phyloP scores from a whole-genome alignment of 2,113 vertebrate genomes.

The Gallinago paraguaiae region DNA sequence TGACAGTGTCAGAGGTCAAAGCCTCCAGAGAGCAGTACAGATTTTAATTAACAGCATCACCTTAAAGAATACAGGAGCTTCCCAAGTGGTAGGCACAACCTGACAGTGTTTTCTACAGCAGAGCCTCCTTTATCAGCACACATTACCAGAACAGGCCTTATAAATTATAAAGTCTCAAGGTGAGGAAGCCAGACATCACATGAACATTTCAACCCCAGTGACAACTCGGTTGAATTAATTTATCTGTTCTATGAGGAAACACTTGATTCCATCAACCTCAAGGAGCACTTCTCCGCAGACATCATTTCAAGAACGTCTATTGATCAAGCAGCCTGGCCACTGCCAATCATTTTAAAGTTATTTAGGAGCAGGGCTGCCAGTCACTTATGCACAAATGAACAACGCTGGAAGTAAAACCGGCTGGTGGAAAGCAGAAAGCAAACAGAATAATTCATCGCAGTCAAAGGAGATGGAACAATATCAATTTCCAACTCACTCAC shows the following conservation, averaged over 20 bases:
- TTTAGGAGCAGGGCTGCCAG: conserved; percentile 53
- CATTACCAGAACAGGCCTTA: neutral
- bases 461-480: conserved; percentile 18
- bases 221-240: conserved; percentile 52
- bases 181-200: neutral
- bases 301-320: conserved; percentile 71
- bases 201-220: neutral
- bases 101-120: neutral
- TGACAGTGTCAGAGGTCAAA: neutral
- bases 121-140: neutral
- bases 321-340: conserved; percentile 68
- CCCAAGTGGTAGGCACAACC: neutral
- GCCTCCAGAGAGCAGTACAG: neutral
- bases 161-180: conserved; percentile 11
- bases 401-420: neutral
- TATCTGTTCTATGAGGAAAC: conserved; percentile 29
- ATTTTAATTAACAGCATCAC: neutral
- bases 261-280: conserved; percentile 50
- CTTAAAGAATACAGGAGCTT: conserved; percentile 3
- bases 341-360: conserved; percentile 70
- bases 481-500: conserved; percentile 9
- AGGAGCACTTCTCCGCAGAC: conserved; percentile 63
- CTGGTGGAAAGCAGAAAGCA: conserved; percentile 18
- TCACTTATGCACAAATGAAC: conserved; percentile 55
- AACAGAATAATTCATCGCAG: conserved; percentile 36